These are phyloP conservation scores for Abscondita cerata DNA, from an alignment of 2,888 invertebrate genomes.

Conservation along the genomic window DNA sequence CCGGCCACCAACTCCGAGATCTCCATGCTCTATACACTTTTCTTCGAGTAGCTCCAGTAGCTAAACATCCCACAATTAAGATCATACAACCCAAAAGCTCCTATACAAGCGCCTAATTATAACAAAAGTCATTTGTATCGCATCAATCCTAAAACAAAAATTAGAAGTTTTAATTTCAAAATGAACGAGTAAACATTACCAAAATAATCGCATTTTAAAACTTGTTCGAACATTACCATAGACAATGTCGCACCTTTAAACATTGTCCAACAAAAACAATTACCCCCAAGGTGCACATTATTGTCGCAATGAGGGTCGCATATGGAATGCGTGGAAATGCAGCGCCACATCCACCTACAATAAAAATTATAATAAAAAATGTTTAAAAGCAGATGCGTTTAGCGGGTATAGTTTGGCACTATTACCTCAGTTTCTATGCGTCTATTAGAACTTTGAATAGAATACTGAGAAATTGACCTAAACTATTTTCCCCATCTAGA, in stretches of 20 bases:
- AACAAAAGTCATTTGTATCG: conserved; percentile 87
- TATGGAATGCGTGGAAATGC: conserved; percentile 92
- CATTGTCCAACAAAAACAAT: conserved; percentile 95
- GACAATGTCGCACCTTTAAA: conserved; percentile 88
- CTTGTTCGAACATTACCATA: conserved; percentile 85
- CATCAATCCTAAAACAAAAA: conserved; percentile 86
- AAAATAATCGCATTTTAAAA: conserved; percentile 80
- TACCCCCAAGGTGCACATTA: conserved; percentile 93
- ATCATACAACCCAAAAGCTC: conserved; percentile 90
- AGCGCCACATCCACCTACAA: conserved; percentile 78
- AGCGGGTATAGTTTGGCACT: too few species aligned
- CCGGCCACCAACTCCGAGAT: conserved; percentile 88
- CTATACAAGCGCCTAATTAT: conserved; percentile 91
- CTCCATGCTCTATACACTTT: conserved; percentile 91
- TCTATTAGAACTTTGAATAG: conserved; percentile 21
- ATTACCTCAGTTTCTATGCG: conserved; percentile 18
- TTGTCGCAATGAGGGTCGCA: conserved; percentile 93
- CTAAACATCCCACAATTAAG: conserved; percentile 87
- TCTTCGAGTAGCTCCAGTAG: conserved; percentile 92
- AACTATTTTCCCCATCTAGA: conserved; percentile 32
- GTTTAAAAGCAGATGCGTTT: too few species aligned
- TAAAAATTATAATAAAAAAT: too few species aligned
- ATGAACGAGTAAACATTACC: conserved; percentile 63
- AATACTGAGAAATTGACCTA: conserved; percentile 34
- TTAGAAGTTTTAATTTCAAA: too few species aligned